Base-by-base conservation (phyloP, 2,888 invertebrate genomes). In the Oscheius sp. region DNA sequence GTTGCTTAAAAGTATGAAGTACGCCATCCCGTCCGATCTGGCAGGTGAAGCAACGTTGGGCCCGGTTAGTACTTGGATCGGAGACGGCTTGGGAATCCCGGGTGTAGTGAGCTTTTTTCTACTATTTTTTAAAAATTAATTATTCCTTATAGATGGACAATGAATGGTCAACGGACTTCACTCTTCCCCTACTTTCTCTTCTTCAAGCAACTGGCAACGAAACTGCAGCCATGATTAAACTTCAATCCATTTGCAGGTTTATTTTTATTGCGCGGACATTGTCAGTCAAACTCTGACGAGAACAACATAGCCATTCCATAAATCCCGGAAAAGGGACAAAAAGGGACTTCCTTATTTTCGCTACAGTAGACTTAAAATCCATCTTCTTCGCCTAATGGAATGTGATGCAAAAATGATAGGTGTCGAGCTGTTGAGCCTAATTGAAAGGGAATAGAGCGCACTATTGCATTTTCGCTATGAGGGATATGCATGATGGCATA, bases 141-240 rank as follows among this genome's bases (percentile, higher is more conserved):
- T 2, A 59, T 36, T 22, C 26, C 45, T 1, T 33, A 17, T 67
- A 80, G 77, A 77, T 74, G 74, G 80, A 80, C 63, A 78, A 77
- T 57, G 80, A 80, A 63, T 80, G 80, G 80, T 78, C 80, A 8
- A 69, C 74, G 14, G 76, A 78, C 33, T 80, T 80, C 73, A 80
- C 80, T 12, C 73, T 80, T 28, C 80, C 80, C 26, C 68, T 80
- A 14, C 47, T 78, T n/a, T 71, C 71, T 28, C 67, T 80, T 14
- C 70, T 80, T 20, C 68, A 70, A 61, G 67, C 70, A 17, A 80
- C 80, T 26, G 76, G 78, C n/a, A 80, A 80, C 54, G 76, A 78
- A 50, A 78, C 76, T 20, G 80, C 80, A 8, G 80, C 80, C 30
- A 75, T 62, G 26, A 33, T 71, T 22, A 78, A 78, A 50, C 67